Evolutionary conservation across 2,113 vertebrate species (phyloP).

Genomic region (Cheilinus undulatus): DNA sequence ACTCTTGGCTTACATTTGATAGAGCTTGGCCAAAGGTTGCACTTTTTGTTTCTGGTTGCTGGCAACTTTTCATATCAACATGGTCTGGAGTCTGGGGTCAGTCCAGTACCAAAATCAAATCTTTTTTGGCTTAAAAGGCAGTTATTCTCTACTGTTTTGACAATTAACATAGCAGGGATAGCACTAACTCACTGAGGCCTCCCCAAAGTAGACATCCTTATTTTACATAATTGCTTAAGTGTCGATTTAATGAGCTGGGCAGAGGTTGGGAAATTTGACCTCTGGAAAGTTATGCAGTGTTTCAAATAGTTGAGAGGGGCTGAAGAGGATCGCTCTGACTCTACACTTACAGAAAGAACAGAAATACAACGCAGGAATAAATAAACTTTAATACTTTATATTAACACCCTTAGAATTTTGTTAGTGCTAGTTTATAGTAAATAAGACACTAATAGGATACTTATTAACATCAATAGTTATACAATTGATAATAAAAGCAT

Average conservation of each 20-base stretch:
- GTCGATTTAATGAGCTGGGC: constrained; percentile 69
- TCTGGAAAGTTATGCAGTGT: constrained; percentile 52
- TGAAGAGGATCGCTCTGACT: constrained; percentile 17
- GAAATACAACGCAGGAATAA: constrained; percentile 3
- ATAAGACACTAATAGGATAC: too few relatives aligned
- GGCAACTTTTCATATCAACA: constrained; percentile 63
- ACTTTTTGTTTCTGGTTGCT: constrained; percentile 1
- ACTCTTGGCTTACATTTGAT: constrained; percentile 42
- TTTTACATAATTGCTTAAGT: constrained; percentile 78
- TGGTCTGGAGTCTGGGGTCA: constrained; percentile 69
- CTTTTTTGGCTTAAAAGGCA: constrained; percentile 59
- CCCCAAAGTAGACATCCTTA: constrained; percentile 77
- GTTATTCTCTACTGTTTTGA: constrained; percentile 71
- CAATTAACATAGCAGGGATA: constrained; percentile 79
- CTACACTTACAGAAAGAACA: constrained; percentile 7
- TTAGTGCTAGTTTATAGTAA: too few relatives aligned
- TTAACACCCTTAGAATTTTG: too few relatives aligned
- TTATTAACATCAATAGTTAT: too few relatives aligned
- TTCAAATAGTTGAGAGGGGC: constrained; percentile 37
- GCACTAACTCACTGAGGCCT: constrained; percentile 71
- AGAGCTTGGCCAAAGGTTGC: constrained; percentile 43
- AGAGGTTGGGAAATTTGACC: constrained; percentile 59
- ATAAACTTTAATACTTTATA: too few relatives aligned
- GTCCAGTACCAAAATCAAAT: constrained; percentile 76
- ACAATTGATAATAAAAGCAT: too few relatives aligned